Evolutionary conservation across 2,888 invertebrate species (phyloP), one percentile per base, ranked within the genome.

Genomic region (Hypercompe scribonia): DNA sequence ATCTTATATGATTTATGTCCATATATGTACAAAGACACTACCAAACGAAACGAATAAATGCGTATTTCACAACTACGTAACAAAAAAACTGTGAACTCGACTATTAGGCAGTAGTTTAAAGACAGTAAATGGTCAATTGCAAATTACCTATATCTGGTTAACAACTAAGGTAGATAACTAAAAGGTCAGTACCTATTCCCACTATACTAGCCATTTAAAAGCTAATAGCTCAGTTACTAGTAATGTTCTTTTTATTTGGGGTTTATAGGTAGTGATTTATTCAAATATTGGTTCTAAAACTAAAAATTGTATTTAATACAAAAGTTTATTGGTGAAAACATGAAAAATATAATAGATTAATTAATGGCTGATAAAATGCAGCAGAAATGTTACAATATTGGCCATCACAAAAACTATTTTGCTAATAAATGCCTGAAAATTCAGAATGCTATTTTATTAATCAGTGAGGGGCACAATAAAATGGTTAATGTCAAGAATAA

Each of bases 311-410:
- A 95, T 95, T 95, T 95, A 95, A 95, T 95, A 95, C 95, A 95
- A 95, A 95, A 94, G 94, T 95, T 95, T 95, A 95, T 95, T 95
- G 95, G 95, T 95, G 95, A 95, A 95, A 95, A 95, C 95, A 95
- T 95, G 95, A 95, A 95, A 95, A 95, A 95, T 95, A 95, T 95
- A 95, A 95, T 95, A 94, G 95, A 95, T 94, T 94, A 95, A 95
- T 95, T 94, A 65, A 95, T 95, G 95, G 95, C 95, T 95, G 95
- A 94, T 95, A 95, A 95, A 95, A 95, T 95, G 95, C 95, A 95
- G 95, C 95, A 92, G 94, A 95, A 95, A 94, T 94, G 92, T 95
- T 95, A 95, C 95, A 95, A 95, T 95, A 94, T 93, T 94, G 93
- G 94, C 94, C 94, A 94, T 95, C 94, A 95, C 93, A 95, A 93